Evolutionary conservation across 64 coral and sea anemone genomes (phyloP), one percentile per base, ranked within the genome.

Genomic region (Acropora yongei): DNA sequence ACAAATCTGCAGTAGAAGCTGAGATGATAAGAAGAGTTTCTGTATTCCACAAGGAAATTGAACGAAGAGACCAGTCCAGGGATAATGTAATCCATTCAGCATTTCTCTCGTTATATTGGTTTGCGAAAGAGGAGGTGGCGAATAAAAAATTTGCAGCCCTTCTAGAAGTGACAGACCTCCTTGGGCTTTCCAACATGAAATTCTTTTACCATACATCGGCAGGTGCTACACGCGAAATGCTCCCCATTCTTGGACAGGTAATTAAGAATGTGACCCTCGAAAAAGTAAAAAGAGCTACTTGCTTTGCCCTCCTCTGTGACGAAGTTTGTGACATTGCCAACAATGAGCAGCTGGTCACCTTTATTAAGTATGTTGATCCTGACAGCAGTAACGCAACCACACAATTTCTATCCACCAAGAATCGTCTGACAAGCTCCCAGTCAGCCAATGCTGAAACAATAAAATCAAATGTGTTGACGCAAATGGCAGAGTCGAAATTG

Each of bases 1-100:
- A 94, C 68, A 82, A 94, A 79, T 48, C 57, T 67, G 76, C 92
- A 13, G 79, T 82, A 48, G 68, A 94, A 77, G 92, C 87, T 46
- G 78, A 94, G 48, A 17, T 94, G 72, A 76, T 58, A 65, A 51
- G 66, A 82, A 94, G 78, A 66, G 76, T 79, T 43, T 94, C 86
- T 65, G 19, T 82, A 44, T 94, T 91, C 47, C 89, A 90, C 30
- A 74, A 82, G 61, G 42, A 90, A 67, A 49, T 90, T 65, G 78
- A 90, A 71, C 40, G 68, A 90, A 90, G 89, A 72, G 78, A 82
- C 57, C 89, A 68, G 66, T 63, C 47, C 55, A 82, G 48, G 78
- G 78, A 80, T 63, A 63, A 82, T 61, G 89, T 82, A 19, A 17
- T 82, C 41, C 49, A 82, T 61, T 71, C 18, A 71, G 89, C 89